phyloP scores from a whole-genome alignment of 64 coral and sea anemone genomes.

The Astreopora myriophthalma region DNA sequence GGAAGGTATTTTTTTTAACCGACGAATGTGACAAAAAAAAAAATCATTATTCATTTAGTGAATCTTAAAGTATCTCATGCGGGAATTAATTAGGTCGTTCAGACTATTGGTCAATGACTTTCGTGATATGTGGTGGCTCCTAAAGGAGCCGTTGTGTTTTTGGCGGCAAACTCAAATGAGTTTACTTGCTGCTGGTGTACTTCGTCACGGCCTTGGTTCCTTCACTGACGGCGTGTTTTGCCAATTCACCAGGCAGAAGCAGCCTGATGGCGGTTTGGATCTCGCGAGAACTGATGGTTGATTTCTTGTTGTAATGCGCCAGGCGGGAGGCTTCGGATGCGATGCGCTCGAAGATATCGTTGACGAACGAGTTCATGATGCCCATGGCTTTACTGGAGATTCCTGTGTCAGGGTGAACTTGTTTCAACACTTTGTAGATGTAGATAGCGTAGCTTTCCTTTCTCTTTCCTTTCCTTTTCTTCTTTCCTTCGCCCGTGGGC shows the following conservation, averaged over 20 bases:
- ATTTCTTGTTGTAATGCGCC: conserved; percentile 66
- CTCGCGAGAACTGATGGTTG: conserved; percentile 41
- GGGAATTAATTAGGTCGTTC: too few relatives aligned
- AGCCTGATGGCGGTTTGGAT: conserved; percentile 47
- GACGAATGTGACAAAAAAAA: too few relatives aligned
- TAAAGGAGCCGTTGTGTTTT: background rate
- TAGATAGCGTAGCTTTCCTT: conserved; percentile 65
- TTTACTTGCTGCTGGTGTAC: background rate
- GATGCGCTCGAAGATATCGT: conserved; percentile 84
- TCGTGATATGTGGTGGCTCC: background rate
- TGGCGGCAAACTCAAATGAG: background rate
- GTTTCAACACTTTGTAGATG: conserved; percentile 58
- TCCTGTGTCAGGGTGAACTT: conserved; percentile 61
- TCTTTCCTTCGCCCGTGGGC: background rate
- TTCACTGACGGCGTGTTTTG: background rate
- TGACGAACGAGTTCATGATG: conserved; percentile 75
- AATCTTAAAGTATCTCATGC: too few relatives aligned
- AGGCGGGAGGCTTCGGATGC: conserved; percentile 52
- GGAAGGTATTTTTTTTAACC: too few relatives aligned
- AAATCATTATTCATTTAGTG: too few relatives aligned
- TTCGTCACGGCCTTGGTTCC: background rate
- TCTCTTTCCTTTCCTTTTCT: conserved; percentile 26
- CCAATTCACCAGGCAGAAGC: conserved; percentile 38
- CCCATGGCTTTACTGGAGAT: conserved; percentile 68
- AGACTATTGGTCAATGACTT: background rate